Conservation (phyloP, 2,113 vertebrate genomes). For the Cettia cetti region DNA sequence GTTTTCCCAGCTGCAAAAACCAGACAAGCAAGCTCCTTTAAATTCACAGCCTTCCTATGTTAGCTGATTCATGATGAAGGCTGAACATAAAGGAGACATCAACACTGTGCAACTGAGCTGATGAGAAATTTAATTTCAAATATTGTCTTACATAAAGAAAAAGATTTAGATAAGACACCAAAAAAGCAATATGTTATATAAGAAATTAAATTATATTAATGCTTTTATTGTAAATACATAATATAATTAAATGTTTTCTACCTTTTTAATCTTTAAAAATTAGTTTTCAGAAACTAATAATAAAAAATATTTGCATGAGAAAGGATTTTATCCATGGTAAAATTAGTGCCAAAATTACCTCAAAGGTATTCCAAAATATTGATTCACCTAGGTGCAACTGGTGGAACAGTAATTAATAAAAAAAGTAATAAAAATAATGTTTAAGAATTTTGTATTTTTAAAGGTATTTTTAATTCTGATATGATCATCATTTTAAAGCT, state of each 20-base stretch:
- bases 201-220: neutral
- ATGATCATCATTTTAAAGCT: neutral
- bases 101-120: neutral
- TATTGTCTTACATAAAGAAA: neutral
- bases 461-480: neutral
- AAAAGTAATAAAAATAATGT: neutral
- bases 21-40: neutral
- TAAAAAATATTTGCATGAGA: neutral
- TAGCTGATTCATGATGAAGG: neutral
- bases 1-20: neutral
- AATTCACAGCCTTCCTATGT: neutral
- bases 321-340: neutral
- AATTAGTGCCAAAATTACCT: neutral
- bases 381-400: neutral
- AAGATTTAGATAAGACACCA: neutral
- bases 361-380: neutral
- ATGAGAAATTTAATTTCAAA: neutral
- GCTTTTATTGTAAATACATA: neutral
- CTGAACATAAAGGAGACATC: neutral
- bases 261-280: neutral
- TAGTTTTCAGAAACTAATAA: neutral
- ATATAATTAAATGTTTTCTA: neutral
- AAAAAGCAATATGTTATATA: neutral
- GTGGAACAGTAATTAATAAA: neutral
- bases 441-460: neutral